Evolutionary conservation across 2,797 vertebrate species (phyloP).

Genomic region (Ctenopoma multispine): DNA sequence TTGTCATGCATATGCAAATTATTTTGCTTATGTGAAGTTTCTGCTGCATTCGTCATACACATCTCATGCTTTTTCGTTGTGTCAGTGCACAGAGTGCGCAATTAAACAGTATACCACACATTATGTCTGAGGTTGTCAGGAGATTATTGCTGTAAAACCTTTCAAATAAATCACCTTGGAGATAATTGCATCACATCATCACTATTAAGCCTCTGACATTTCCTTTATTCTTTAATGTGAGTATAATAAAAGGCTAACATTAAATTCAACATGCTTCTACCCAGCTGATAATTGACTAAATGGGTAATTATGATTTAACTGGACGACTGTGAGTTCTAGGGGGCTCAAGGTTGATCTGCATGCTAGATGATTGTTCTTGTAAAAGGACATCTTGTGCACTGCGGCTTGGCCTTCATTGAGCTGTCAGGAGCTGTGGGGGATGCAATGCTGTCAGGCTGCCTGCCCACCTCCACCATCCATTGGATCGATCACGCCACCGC

Average conservation of each 20-base stretch:
- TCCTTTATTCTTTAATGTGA: slow-evolving; percentile 71
- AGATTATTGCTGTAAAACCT: slow-evolving; percentile 69
- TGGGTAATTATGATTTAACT: slow-evolving; percentile 74
- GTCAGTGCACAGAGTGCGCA: slow-evolving; percentile 32
- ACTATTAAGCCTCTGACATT: slow-evolving; percentile 70
- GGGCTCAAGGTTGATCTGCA: slow-evolving; percentile 55
- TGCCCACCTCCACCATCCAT: slow-evolving; percentile 52
- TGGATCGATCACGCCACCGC: slow-evolving; percentile 64
- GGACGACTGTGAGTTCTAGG: slow-evolving; percentile 54
- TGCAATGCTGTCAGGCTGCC: slow-evolving; percentile 48
- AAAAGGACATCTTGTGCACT: slow-evolving; percentile 64
- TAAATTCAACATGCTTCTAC: slow-evolving; percentile 52
- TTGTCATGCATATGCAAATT: slow-evolving; percentile 58
- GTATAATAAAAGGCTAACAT: slow-evolving; percentile 71
- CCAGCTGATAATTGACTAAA: slow-evolving; percentile 68
- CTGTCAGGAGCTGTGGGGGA: slow-evolving; percentile 63
- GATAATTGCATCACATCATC: slow-evolving; percentile 70
- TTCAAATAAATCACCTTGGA: slow-evolving; percentile 69
- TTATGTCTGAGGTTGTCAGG: slow-evolving; percentile 44
- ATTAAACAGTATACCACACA: slow-evolving; percentile 53
- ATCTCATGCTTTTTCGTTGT: slow-evolving; percentile 37
- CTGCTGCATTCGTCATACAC: slow-evolving; percentile 50
- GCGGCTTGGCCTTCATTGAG: slow-evolving; percentile 57
- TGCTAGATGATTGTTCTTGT: slow-evolving; percentile 57
- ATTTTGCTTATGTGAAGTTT: slow-evolving; percentile 26